Conservation (phyloP, 2,888 invertebrate genomes). For the Phymatocera aterrima region DNA sequence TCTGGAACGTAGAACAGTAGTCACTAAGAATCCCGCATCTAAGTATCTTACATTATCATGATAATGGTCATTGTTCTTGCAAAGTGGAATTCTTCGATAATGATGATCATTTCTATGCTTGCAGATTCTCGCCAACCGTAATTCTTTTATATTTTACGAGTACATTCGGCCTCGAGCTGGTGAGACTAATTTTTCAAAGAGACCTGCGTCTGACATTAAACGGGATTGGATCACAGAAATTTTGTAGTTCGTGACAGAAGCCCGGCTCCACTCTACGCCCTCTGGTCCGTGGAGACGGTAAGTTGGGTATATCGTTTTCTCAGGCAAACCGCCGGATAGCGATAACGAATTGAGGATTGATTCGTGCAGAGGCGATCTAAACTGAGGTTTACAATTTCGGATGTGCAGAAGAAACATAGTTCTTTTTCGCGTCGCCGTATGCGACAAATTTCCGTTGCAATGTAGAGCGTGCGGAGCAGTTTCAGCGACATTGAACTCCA, state of each 20-base stretch:
- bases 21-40: not conserved
- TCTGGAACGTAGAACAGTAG: not conserved
- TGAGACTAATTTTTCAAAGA: not conserved
- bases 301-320: conserved; percentile 22
- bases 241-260: conserved; percentile 7
- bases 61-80: too few species aligned
- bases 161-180: too few species aligned
- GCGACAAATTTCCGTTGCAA: too few species aligned
- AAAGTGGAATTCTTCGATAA: not conserved
- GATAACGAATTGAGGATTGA: not conserved
- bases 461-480: too few species aligned
- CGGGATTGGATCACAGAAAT: conserved; percentile 31
- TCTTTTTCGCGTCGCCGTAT: too few species aligned
- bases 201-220: conserved; percentile 13
- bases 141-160: too few species aligned
- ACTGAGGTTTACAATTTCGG: too few species aligned
- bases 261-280: not conserved
- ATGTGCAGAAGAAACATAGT: too few species aligned
- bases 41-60: not conserved
- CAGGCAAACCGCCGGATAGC: not conserved
- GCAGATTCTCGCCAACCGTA: too few species aligned
- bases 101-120: not conserved
- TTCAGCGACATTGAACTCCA: too few species aligned
- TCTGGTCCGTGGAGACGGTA: not conserved
- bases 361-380: not conserved